Percentiles rank a stretch among this genome's conserved stretches.
phyloP scores from a whole-genome alignment of 2,888 invertebrate species.

The Ctenicera cuprea region DNA sequence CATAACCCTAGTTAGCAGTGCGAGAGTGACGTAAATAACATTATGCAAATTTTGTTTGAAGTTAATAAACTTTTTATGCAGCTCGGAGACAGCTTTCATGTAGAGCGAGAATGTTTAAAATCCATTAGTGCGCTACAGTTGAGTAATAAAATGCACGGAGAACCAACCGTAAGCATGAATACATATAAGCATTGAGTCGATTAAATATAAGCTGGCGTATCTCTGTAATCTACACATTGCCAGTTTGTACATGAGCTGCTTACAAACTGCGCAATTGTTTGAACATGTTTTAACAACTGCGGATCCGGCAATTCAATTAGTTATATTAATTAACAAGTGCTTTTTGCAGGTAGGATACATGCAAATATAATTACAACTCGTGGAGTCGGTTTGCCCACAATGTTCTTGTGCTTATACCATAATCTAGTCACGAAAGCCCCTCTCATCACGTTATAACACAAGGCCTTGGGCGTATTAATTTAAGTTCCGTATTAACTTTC shows the following conservation, averaged over 20 bases:
- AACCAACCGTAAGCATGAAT: conserved; percentile 3
- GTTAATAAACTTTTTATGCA: conserved; percentile 40
- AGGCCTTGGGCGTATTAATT: conserved; percentile 65
- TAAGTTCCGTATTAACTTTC: conserved; percentile 63
- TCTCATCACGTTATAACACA: conserved; percentile 65
- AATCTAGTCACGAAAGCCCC: conserved; percentile 63
- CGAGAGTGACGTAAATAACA: conserved; percentile 31
- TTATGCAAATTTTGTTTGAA: conserved; percentile 41
- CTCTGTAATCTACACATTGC: conserved; percentile 32
- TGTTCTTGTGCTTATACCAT: conserved; percentile 57
- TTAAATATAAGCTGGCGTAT: conserved; percentile 34
- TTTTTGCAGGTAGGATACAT: conserved; percentile 54
- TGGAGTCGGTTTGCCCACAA: conserved; percentile 50
- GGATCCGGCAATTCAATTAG: conserved; percentile 49
- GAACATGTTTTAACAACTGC: conserved; percentile 54
- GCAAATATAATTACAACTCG: conserved; percentile 57
- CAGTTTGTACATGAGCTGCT: conserved; percentile 20
- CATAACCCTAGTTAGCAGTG: conserved; percentile 31
- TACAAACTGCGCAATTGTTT: conserved; percentile 44
- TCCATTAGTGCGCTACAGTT: conserved; percentile 32
- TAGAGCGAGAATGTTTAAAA: conserved; percentile 17
- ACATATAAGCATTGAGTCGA: conserved; percentile 19
- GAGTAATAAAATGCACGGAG: conserved; percentile 24
- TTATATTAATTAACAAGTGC: conserved; percentile 52
- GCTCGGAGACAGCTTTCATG: conserved; percentile 10